These are phyloP conservation scores for Ctenochaetus hawaiiensis DNA, from an alignment of 2,797 vertebrate species.

Conservation along the genomic window DNA sequence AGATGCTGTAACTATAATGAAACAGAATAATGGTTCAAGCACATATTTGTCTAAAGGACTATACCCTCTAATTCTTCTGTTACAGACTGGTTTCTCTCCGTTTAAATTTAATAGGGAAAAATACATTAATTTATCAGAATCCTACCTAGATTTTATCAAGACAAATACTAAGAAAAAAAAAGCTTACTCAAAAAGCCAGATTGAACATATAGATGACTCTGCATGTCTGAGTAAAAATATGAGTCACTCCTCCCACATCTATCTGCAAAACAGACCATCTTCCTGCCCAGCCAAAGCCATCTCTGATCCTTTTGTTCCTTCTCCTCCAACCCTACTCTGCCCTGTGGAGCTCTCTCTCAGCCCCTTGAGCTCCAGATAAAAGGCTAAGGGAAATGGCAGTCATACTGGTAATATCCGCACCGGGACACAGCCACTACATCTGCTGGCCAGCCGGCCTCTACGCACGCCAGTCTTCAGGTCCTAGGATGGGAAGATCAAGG, in stretches of 20 bases:
- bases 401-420: conserved; percentile 80
- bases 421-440: conserved; percentile 74
- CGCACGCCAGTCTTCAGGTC: conserved; percentile 66
- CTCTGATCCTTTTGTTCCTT: conserved; percentile 73
- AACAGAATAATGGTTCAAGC: conserved; percentile 24
- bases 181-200: conserved; percentile 7
- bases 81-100: not conserved
- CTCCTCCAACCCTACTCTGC: conserved; percentile 61
- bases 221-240: conserved; percentile 50
- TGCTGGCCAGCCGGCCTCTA: conserved; percentile 74
- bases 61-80: not conserved
- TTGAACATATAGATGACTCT: conserved; percentile 46
- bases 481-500: conserved; percentile 49
- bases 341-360: conserved; percentile 57
- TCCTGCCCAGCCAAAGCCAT: conserved; percentile 60
- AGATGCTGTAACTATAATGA: conserved; percentile 22
- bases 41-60: conserved; percentile 17
- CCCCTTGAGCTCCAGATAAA: conserved; percentile 78
- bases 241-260: conserved; percentile 54
- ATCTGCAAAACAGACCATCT: conserved; percentile 62
- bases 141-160: conserved; percentile 1
- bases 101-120: conserved; percentile 1
- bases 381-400: conserved; percentile 79
- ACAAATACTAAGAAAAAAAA: no score
- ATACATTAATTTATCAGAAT: conserved; percentile 10